A percentile compares a stretch with the other conserved stretches of the same genome.
Evolutionary conservation across 92 coral and sea anemone genomes (phyloP).

Genomic region (Umimayanthus chanpuru): DNA sequence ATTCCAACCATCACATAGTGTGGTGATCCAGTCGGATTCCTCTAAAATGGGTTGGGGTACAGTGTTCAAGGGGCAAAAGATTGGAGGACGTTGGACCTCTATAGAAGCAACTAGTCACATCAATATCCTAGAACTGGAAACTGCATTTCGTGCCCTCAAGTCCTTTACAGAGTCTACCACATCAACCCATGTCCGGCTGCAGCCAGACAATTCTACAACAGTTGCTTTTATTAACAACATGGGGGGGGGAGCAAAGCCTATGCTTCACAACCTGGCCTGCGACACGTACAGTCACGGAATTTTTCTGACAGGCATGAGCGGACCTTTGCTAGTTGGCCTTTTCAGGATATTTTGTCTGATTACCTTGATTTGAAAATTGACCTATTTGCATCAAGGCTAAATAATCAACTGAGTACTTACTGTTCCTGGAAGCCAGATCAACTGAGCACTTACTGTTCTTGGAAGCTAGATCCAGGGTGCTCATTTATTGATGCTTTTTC

Average conservation of each 20-base stretch:
- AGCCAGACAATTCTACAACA: constrained; percentile 53
- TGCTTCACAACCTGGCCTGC: constrained; percentile 28
- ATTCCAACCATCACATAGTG: constrained; percentile 23
- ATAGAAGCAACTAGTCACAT: constrained; percentile 44
- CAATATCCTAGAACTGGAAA: constrained; percentile 44
- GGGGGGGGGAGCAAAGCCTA: constrained; percentile 42
- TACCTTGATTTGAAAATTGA: constrained; percentile 55
- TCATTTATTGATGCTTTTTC: constrained; percentile 61
- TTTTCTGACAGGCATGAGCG: constrained; percentile 54
- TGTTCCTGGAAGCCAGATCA: constrained; percentile 30
- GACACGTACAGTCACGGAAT: constrained; percentile 38
- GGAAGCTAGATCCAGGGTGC: constrained; percentile 25
- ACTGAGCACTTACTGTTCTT: too few relatives aligned
- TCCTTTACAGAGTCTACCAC: constrained; percentile 50
- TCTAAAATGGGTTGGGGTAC: constrained; percentile 61
- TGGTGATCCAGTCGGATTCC: constrained; percentile 62
- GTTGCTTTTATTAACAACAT: constrained; percentile 50
- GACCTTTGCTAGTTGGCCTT: constrained; percentile 38
- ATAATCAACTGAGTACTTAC: not conserved
- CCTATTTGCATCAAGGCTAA: constrained; percentile 30
- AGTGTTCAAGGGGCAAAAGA: constrained; percentile 11
- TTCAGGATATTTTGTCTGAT: constrained; percentile 29
- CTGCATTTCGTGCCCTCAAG: constrained; percentile 54
- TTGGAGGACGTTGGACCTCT: constrained; percentile 55
- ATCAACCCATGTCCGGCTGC: constrained; percentile 31